Conservation (phyloP, 1,140 invertebrate genomes). For the Drosophila miranda region DNA sequence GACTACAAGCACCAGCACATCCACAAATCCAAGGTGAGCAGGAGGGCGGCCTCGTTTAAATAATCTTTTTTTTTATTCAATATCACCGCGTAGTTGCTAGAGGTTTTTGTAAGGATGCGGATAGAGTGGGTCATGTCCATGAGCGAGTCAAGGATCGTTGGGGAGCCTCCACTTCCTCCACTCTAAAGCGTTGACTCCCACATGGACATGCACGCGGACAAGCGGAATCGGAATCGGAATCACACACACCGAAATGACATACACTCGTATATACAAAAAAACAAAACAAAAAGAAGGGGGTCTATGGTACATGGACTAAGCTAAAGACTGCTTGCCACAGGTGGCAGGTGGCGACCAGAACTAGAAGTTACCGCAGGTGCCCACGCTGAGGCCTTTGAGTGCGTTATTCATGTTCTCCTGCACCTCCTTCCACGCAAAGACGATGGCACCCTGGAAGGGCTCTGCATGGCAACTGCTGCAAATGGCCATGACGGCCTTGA, state of each 20-base stretch:
- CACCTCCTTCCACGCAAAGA: constrained; percentile 88
- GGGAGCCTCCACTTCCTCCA: neutral
- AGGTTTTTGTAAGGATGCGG: constrained; percentile 2
- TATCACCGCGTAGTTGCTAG: constrained; percentile 31
- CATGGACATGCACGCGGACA: constrained; percentile 18
- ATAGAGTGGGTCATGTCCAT: constrained; percentile 20
- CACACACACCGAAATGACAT: constrained; percentile 1
- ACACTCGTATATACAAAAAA: constrained; percentile 32
- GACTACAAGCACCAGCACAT: constrained; percentile 97
- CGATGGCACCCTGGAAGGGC: constrained; percentile 89
- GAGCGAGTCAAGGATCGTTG: constrained; percentile 36
- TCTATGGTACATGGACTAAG: neutral
- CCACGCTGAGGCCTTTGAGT: constrained; percentile 85
- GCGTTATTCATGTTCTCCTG: constrained; percentile 83
- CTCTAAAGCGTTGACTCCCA: constrained; percentile 29
- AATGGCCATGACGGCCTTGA: constrained; percentile 89
- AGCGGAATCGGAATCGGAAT: neutral
- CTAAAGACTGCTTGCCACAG: neutral
- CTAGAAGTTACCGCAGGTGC: constrained; percentile 88
- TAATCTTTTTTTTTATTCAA: constrained; percentile 41
- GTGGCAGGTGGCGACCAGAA: neutral
- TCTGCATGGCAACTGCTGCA: constrained; percentile 89
- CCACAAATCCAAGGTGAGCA: constrained; percentile 94
- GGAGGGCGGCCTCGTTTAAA: constrained; percentile 22
- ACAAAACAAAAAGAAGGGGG: neutral